Conservation (phyloP, 1,140 invertebrate species). For the Brachionus angularis region DNA sequence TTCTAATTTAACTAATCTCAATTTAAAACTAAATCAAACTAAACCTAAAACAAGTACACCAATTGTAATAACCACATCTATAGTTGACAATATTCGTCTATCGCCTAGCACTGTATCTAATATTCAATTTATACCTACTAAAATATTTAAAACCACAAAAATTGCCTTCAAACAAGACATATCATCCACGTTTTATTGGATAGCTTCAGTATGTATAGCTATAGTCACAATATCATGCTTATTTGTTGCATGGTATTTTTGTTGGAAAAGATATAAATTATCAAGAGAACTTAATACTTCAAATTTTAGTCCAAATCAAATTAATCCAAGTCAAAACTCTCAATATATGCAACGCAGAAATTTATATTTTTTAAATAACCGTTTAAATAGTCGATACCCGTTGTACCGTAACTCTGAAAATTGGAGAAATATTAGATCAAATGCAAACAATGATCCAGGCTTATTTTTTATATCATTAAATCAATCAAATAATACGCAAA, state of each 20-base stretch:
- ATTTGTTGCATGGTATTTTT: slow-evolving; percentile 33
- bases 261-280: slow-evolving; percentile 11
- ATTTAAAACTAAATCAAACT: too few species aligned
- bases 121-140: too few species aligned
- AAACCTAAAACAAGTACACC: neutral
- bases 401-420: neutral
- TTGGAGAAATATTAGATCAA: slow-evolving; percentile 29
- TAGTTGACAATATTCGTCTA: too few species aligned
- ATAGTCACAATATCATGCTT: slow-evolving; percentile 23
- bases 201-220: slow-evolving; percentile 9
- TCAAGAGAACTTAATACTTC: neutral
- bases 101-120: too few species aligned
- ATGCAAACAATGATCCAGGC: neutral
- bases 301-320: neutral
- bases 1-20: too few species aligned
- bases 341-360: slow-evolving; percentile 21
- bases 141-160: slow-evolving; percentile 8
- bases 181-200: slow-evolving; percentile 26
- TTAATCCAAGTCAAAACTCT: neutral
- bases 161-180: slow-evolving; percentile 4
- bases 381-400: slow-evolving; percentile 22
- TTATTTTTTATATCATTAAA: slow-evolving; percentile 28
- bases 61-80: neutral
- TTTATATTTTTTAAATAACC: slow-evolving; percentile 24
- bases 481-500: slow-evolving; percentile 19